phyloP scores from a whole-genome alignment of 2,113 vertebrate species.

The Dinomys branickii region DNA sequence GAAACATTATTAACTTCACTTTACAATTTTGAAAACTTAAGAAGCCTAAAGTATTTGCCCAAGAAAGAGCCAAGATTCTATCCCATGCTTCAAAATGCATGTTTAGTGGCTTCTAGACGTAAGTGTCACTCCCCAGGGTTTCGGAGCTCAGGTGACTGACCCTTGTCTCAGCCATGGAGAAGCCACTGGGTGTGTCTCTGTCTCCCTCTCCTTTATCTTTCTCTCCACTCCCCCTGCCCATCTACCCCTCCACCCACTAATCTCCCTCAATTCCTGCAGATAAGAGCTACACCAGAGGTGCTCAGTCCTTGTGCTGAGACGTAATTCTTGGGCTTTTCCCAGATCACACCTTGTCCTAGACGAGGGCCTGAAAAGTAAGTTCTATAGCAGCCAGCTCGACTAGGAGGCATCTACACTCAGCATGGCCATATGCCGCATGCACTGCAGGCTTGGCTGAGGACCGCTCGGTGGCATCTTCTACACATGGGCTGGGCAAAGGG shows the following conservation, averaged over 20 bases:
- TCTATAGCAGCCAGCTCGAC: neutral
- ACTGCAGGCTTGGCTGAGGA: neutral
- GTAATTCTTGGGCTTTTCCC: neutral
- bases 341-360: neutral
- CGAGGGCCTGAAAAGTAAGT: neutral
- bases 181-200: neutral
- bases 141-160: neutral
- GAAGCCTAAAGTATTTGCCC: neutral
- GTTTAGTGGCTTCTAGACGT: neutral
- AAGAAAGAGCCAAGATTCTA: neutral
- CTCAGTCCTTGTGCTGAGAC: neutral
- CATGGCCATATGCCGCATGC: neutral
- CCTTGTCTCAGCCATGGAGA: neutral
- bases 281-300: neutral
- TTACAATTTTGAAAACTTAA: neutral
- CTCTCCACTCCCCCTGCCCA: neutral
- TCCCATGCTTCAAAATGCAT: neutral
- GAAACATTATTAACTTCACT: neutral
- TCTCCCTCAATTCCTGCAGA: neutral
- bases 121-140: neutral
- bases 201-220: neutral
- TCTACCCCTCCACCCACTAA: too few relatives aligned
- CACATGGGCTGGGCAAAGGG: neutral
- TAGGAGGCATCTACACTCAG: neutral
- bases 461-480: neutral